Base-by-base conservation (phyloP, 2,113 vertebrate genomes). In the Otocyon megalotis region DNA sequence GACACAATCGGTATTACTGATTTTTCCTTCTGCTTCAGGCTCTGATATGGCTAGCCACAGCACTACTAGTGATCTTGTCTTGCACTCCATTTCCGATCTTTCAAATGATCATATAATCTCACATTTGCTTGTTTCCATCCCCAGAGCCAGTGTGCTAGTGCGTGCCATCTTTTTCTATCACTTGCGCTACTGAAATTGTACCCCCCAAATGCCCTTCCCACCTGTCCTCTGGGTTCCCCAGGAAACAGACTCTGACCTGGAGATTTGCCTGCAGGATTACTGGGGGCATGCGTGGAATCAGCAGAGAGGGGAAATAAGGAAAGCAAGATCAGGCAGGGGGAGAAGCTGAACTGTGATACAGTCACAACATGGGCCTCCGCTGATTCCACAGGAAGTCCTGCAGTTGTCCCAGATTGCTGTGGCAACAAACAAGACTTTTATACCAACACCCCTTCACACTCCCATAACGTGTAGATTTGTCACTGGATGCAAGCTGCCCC, bases 81-180 rank as follows among this genome's bases (percentile, higher is more conserved):
- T 71, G 32, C 69, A 71, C 90, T 56, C 30, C 48, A 48, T 88
- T 58, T 79, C 60, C 54, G 5, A 4, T 60, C 35, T 96, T 87
- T 93, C 54, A 88, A 74, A 86, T 80, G 58, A 90, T 54, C 19
- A n/a, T 50, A 6, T 60, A 6, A 6, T 81, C 90, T 67, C 35
- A 43, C 71, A 93, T 71, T 13, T 69, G 79, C 14, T 89, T 90
- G 12, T 72, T 35, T 90, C 60, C 54, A 83, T 53, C 13, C 43
- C 76, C 69, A 88, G 90, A 95, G 69, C 50, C 30, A 58, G 10
- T 74, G 26, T 74, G 79, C 54, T 86, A 62, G 35, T 63, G 24
- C 22, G 54, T 60, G 17, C 10, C 69, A 69, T 53, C 74, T 83
- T 35, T 16, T 79, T 80, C 74, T 95, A 79, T 90, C 65, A 48